Conservation (phyloP, 2,113 vertebrate species). For the Lates calcarifer region DNA sequence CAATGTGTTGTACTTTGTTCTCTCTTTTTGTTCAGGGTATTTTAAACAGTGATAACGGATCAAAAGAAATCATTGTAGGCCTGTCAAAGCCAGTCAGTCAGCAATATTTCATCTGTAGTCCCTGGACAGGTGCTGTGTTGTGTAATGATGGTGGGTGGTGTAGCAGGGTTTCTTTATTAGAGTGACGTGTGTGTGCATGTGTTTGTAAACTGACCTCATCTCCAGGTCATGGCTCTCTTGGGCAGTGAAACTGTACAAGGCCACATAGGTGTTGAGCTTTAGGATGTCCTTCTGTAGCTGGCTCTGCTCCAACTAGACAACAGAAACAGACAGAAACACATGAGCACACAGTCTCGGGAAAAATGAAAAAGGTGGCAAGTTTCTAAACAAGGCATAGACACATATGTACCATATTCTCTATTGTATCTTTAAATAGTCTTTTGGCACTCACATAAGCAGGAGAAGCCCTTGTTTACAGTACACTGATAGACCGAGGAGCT, state of each 20-base stretch:
- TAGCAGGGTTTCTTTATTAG: not conserved
- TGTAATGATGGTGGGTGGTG: not conserved
- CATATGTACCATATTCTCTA: constrained; percentile 19
- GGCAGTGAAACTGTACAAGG: constrained; percentile 94
- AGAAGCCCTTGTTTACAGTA: constrained; percentile 61
- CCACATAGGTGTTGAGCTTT: constrained; percentile 93
- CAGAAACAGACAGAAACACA: constrained; percentile 45
- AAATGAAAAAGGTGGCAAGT: not conserved
- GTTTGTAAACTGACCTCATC: constrained; percentile 89
- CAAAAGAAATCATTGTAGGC: not conserved
- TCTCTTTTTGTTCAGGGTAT: not conserved
- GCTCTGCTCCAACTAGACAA: constrained; percentile 72
- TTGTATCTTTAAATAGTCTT: constrained; percentile 44
- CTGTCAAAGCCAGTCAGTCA: constrained; percentile 14
- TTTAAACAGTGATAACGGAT: not conserved
- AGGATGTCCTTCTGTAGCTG: constrained; percentile 86
- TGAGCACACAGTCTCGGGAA: constrained; percentile 1
- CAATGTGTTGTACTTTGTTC: not conserved
- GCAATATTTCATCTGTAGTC: constrained; percentile 10
- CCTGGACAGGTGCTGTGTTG: not conserved
- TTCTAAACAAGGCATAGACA: constrained; percentile 5
- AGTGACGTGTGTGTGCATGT: not conserved
- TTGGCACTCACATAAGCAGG: constrained; percentile 25
- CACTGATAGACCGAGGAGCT: constrained; percentile 25
- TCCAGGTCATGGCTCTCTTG: constrained; percentile 96